Conservation (phyloP, 2,797 vertebrate genomes). For the Sebastes iracundus region DNA sequence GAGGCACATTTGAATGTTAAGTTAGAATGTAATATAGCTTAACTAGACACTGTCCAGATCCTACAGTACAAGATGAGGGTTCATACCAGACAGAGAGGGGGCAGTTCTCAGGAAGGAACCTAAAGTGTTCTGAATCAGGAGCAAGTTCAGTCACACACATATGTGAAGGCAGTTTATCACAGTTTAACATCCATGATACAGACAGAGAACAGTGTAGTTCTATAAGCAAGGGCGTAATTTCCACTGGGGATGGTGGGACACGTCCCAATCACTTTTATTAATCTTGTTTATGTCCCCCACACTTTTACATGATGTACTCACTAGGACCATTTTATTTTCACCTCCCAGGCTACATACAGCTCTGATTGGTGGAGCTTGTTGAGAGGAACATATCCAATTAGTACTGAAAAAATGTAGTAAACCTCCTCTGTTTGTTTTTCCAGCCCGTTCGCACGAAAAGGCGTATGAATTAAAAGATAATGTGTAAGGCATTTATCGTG, state of each 20-base stretch:
- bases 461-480: no score
- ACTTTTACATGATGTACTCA: no score
- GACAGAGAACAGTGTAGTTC: background rate
- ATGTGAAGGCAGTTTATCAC: background rate
- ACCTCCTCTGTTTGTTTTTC: no score
- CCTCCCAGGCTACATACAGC: background rate
- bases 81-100: constrained; percentile 1
- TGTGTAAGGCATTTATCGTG: no score
- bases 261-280: no score
- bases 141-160: constrained; percentile 17
- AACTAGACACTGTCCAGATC: constrained; percentile 47
- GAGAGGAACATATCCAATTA: background rate
- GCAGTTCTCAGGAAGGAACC: constrained; percentile 15
- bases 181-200: background rate
- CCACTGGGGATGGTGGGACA: background rate
- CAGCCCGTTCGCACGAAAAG: no score
- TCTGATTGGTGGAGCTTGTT: background rate
- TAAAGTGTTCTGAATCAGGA: constrained; percentile 17
- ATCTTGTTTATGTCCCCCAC: no score
- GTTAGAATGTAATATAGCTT: constrained; percentile 30
- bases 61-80: background rate
- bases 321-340: background rate
- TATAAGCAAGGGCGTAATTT: background rate
- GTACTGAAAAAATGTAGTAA: no score
- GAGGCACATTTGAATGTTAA: constrained; percentile 38